phyloP scores from a whole-genome alignment of 2,113 vertebrate species.

The Myiagra hebetior region DNA sequence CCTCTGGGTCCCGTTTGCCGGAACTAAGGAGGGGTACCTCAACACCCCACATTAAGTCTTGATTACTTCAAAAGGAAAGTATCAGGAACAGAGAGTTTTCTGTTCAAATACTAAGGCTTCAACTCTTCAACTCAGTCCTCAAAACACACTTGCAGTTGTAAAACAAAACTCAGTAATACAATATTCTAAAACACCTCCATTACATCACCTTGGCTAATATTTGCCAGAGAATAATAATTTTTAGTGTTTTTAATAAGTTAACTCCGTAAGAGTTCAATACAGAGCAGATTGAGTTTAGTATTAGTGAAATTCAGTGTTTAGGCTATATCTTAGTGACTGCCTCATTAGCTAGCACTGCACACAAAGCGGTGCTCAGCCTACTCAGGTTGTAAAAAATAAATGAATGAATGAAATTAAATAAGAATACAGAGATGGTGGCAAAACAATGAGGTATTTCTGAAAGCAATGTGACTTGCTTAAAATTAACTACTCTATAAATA shows the following conservation, averaged over 20 bases:
- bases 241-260: not conserved
- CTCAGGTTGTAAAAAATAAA: not conserved
- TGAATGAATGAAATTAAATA: not conserved
- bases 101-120: not conserved
- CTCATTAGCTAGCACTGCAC: not conserved
- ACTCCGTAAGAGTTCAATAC: not conserved
- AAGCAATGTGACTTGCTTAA: not conserved
- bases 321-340: not conserved
- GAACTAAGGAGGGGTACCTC: not conserved
- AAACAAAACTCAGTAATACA: not conserved
- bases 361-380: not conserved
- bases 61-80: not conserved
- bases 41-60: not conserved
- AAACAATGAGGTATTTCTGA: not conserved
- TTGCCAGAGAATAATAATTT: not conserved
- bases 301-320: not conserved
- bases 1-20: not conserved
- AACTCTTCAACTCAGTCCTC: not conserved
- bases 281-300: not conserved
- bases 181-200: not conserved
- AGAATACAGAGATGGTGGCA: not conserved
- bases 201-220: not conserved
- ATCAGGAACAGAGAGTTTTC: not conserved
- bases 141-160: not conserved
- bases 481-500: not conserved